Percentiles rank a stretch among this genome's conserved stretches.
Conservation (phyloP, 2,888 invertebrate genomes). For the Caenorhabditis sp. region DNA sequence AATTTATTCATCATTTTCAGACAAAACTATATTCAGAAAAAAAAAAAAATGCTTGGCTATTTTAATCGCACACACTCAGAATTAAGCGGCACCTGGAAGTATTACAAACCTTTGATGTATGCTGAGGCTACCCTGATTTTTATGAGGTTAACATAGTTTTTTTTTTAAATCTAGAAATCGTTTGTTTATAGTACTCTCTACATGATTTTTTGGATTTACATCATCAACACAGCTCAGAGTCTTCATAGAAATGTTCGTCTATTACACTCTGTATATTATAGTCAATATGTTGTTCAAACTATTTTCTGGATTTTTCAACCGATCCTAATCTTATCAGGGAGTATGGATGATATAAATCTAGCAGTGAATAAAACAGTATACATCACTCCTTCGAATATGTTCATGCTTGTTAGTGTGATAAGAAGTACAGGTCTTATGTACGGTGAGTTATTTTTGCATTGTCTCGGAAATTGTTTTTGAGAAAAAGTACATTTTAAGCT, state of each 20-base stretch:
- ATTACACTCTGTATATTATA: conserved; percentile 20
- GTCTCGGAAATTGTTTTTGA: not conserved
- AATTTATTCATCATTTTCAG: no score
- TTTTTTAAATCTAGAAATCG: not conserved
- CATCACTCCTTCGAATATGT: not conserved
- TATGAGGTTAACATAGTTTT: not conserved
- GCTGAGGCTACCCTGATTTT: conserved; percentile 11
- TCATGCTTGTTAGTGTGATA: conserved; percentile 20
- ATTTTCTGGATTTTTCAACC: conserved; percentile 31
- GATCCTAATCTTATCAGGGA: conserved; percentile 7
- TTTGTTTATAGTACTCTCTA: conserved; percentile 12
- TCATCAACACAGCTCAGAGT: conserved; percentile 19
- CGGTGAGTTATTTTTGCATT: not conserved
- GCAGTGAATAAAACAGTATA: not conserved
- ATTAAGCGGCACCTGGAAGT: conserved; percentile 5
- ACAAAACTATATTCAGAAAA: no score
- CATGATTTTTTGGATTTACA: conserved; percentile 23
- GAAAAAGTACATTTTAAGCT: conserved; percentile 9
- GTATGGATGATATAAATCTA: conserved; percentile 8
- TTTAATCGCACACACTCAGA: conserved; percentile 20
- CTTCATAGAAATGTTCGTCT: conserved; percentile 24
- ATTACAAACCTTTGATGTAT: conserved; percentile 1
- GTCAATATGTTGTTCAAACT: conserved; percentile 26
- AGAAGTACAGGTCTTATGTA: conserved; percentile 25
- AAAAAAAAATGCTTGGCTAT: conserved; percentile 34